A percentile compares a stretch with the other conserved stretches of the same genome.
Conservation (phyloP, 2,888 invertebrate species). For the Morinoia aosen region DNA sequence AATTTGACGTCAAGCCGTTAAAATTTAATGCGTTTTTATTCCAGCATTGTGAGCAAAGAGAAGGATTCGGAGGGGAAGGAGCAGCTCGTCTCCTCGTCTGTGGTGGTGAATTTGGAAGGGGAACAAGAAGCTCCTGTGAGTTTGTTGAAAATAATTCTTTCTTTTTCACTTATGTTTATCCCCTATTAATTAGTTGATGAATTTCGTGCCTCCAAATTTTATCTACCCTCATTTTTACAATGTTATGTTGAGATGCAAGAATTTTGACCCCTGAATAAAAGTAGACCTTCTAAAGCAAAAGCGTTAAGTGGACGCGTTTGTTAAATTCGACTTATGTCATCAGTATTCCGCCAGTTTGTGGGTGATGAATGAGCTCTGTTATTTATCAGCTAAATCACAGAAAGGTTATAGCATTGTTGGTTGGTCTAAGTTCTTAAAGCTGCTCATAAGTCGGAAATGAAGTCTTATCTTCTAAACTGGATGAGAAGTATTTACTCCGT, state of each 20-base stretch:
- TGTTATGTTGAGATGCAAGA: not conserved
- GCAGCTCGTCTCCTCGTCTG: constrained; percentile 69
- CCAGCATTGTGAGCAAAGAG: constrained; percentile 71
- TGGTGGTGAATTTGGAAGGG: constrained; percentile 70
- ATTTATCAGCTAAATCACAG: too few species aligned
- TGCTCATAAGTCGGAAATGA: too few species aligned
- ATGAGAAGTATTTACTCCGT: too few species aligned
- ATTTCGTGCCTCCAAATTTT: not conserved
- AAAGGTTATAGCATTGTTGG: too few species aligned
- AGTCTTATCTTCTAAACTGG: too few species aligned
- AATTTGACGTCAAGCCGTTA: not conserved
- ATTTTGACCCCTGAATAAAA: not conserved
- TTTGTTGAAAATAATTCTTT: not conserved
- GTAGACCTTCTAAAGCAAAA: not conserved
- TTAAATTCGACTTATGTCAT: too few species aligned
- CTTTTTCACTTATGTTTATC: not conserved
- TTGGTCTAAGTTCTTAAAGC: too few species aligned
- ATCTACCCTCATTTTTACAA: not conserved
- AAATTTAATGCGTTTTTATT: constrained; percentile 56
- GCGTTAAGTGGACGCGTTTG: too few species aligned
- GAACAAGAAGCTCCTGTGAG: constrained; percentile 70
- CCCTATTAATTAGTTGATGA: not conserved
- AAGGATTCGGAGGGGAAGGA: constrained; percentile 70
- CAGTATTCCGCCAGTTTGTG: too few species aligned
- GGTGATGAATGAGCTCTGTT: too few species aligned